A percentile compares a stretch with the other conserved stretches of the same genome.
phyloP scores from a whole-genome alignment of 2,113 vertebrate species.

The Sphaerodactylus townsendi region DNA sequence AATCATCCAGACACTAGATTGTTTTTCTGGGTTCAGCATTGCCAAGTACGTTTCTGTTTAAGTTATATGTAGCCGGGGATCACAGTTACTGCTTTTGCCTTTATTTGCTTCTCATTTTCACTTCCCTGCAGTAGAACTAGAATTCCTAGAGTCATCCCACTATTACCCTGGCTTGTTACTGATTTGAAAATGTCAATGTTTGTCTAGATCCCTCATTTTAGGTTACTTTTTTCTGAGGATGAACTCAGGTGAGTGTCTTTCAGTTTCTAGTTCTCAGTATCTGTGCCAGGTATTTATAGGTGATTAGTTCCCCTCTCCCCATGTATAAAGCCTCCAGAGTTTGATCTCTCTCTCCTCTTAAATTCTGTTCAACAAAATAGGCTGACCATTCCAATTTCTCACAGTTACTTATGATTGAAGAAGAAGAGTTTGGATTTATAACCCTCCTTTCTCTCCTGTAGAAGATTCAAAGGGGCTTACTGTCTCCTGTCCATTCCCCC shows the following conservation, averaged over 20 bases:
- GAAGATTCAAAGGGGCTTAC: too few relatives aligned
- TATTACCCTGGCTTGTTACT: too few relatives aligned
- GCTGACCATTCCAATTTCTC: constrained; percentile 13
- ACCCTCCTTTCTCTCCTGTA: too few relatives aligned
- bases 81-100: background rate
- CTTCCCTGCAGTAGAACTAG: background rate
- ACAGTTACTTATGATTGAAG: background rate
- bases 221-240: background rate
- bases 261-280: background rate
- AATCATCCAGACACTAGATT: background rate
- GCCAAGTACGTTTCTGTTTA: background rate
- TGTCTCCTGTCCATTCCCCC: too few relatives aligned
- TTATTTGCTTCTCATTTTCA: background rate
- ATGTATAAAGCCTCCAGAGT: background rate
- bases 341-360: background rate
- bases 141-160: background rate
- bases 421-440: too few relatives aligned
- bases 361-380: background rate
- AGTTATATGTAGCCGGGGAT: background rate
- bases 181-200: background rate
- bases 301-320: background rate
- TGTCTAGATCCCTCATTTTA: background rate
- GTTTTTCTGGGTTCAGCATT: background rate
- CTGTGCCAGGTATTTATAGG: background rate
- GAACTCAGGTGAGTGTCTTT: background rate